Conservation (phyloP, 1,140 invertebrate species). For the Zaprionus kolodkinae region DNA sequence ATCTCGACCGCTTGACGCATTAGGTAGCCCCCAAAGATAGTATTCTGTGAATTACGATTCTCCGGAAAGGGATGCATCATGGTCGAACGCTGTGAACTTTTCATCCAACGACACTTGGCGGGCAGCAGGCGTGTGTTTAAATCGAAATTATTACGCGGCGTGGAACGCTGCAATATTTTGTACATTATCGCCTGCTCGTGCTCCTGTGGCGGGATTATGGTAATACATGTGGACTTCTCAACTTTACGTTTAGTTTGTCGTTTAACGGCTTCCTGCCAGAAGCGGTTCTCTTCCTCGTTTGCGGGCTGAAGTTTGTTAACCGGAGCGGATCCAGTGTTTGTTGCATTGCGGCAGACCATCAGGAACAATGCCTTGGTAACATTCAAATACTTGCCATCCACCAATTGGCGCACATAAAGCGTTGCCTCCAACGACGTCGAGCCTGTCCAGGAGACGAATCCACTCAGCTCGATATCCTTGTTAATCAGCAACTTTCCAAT, state of each 20-base stretch:
- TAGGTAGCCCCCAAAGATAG: slow-evolving; percentile 93
- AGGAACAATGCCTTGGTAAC: slow-evolving; percentile 89
- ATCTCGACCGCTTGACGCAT: slow-evolving; percentile 92
- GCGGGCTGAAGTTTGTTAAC: slow-evolving; percentile 88
- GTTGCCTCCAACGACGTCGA: slow-evolving; percentile 89
- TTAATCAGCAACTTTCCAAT: slow-evolving; percentile 84
- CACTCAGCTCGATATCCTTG: slow-evolving; percentile 89
- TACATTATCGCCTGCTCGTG: slow-evolving; percentile 89
- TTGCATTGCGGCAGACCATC: slow-evolving; percentile 90
- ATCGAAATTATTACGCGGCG: slow-evolving; percentile 85
- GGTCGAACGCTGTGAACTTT: slow-evolving; percentile 60
- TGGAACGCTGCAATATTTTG: slow-evolving; percentile 87
- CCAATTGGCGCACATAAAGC: slow-evolving; percentile 89
- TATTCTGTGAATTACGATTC: slow-evolving; percentile 90
- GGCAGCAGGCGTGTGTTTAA: slow-evolving; percentile 86
- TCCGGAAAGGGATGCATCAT: slow-evolving; percentile 73
- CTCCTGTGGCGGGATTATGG: slow-evolving; percentile 86
- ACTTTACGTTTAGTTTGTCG: slow-evolving; percentile 85
- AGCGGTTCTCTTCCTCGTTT: slow-evolving; percentile 87
- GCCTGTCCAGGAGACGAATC: slow-evolving; percentile 91
- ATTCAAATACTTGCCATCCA: slow-evolving; percentile 86
- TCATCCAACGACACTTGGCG: slow-evolving; percentile 88
- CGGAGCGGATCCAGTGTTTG: slow-evolving; percentile 86
- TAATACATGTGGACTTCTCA: slow-evolving; percentile 36
- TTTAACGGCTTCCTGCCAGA: slow-evolving; percentile 85